These are phyloP conservation scores for Lasioglossum morio DNA, from an alignment of 2,888 invertebrate genomes.

Conservation along the genomic window DNA sequence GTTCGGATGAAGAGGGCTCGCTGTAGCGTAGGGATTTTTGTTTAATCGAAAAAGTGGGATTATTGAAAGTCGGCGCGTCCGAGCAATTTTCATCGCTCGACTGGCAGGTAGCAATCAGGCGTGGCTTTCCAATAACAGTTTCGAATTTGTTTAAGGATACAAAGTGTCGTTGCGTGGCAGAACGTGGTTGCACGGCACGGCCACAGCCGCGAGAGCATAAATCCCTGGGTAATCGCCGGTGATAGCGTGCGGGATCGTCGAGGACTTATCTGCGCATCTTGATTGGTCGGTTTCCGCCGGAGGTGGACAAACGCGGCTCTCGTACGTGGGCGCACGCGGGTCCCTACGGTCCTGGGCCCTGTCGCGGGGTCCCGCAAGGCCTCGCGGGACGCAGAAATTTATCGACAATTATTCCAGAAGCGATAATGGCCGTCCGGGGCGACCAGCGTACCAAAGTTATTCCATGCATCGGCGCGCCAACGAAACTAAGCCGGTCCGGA, in stretches of 20 bases:
- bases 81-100: not conserved
- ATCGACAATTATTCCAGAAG: conserved; percentile 66
- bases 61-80: not conserved
- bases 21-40: not conserved
- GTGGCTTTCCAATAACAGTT: not conserved
- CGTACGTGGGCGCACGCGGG: conserved; percentile 42
- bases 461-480: conserved; percentile 13
- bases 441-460: conserved; percentile 40
- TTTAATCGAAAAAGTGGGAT: not conserved
- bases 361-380: not conserved
- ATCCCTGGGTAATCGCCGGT: conserved; percentile 52
- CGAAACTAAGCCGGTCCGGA: conserved; percentile 51
- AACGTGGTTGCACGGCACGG: not conserved
- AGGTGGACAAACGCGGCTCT: not conserved
- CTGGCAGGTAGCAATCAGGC: not conserved
- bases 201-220: conserved; percentile 35
- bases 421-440: conserved; percentile 64
- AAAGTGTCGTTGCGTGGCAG: not conserved
- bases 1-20: not conserved
- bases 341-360: not conserved
- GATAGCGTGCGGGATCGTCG: conserved; percentile 42
- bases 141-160: conserved; percentile 9
- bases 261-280: conserved; percentile 35
- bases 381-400: conserved; percentile 58
- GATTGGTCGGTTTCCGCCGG: conserved; percentile 45